Conservation (phyloP, 2,113 vertebrate genomes). For the Salminus brasiliensis region DNA sequence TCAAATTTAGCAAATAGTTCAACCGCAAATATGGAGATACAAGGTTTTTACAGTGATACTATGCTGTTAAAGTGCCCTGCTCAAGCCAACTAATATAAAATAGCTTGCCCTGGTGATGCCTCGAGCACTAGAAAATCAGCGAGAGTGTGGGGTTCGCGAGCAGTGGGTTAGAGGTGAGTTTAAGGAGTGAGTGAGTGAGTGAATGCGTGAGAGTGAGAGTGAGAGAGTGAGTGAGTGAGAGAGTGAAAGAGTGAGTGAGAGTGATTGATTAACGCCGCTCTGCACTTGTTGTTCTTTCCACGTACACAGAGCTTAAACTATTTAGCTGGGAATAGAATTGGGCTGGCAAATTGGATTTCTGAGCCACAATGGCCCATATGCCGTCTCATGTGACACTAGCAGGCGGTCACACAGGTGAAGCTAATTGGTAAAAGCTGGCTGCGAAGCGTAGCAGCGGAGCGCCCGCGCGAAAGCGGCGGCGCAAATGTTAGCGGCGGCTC, state of each 20-base stretch:
- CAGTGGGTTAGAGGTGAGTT: too few relatives aligned
- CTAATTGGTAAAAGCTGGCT: slow-evolving; percentile 27
- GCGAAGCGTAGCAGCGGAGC: not conserved
- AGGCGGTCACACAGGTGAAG: slow-evolving; percentile 1
- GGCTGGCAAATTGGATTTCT: slow-evolving; percentile 27
- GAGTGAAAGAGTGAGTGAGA: slow-evolving; percentile 19
- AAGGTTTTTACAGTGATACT: too few relatives aligned
- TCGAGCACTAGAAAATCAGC: too few relatives aligned
- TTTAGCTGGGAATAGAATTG: slow-evolving; percentile 15
- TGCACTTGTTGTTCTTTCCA: not conserved
- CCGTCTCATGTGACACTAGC: slow-evolving; percentile 25
- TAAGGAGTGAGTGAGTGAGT: slow-evolving; percentile 27
- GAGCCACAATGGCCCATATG: not conserved
- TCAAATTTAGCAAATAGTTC: too few relatives aligned
- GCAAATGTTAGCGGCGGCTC: slow-evolving; percentile 29
- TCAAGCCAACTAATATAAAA: too few relatives aligned
- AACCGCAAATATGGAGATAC: too few relatives aligned
- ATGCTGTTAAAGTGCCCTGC: too few relatives aligned
- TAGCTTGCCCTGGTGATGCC: too few relatives aligned
- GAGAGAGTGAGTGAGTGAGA: not conserved
- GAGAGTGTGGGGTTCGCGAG: too few relatives aligned
- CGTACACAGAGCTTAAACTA: slow-evolving; percentile 21
- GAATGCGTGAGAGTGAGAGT: not conserved
- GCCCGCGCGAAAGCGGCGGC: not conserved
- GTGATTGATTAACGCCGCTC: slow-evolving; percentile 14